Evolutionary conservation across 2,113 vertebrate genomes (phyloP), one percentile per base, ranked within the genome.

Genomic region (Girardinichthys multiradiatus): DNA sequence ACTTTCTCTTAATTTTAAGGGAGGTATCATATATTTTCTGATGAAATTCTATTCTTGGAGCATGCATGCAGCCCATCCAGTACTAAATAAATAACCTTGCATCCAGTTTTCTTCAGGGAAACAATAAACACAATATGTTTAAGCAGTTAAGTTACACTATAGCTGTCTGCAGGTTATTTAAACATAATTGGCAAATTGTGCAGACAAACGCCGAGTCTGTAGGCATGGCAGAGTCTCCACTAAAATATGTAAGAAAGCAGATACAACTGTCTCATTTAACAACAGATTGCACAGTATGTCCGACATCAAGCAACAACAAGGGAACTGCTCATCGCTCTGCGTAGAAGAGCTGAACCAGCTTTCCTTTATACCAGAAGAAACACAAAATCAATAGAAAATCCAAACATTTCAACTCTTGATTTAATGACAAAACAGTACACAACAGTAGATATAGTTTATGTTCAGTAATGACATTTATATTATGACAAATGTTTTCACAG

Each of bases 221-320:
- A 70, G 51, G 51, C 57, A 61, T 68, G 51, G 51, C 57, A 61
- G 24, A 24, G 59, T 76, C 33, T 70, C 68, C 74, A 71, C 33
- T 0, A 72, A 84, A 68, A 74, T 74, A 68, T 19, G 74, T 51
- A 66, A 75, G 66, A 66, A 5, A 66, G 87, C 81, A 73, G 74
- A 83, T 73, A 77, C 57, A 62, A 58, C 77, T 2, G 79, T 75
- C 67, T 77, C 72, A 33, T 89, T 78, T 74, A 82, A 64, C 70
- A 82, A 79, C 86, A 88, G 78, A 82, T 28, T 76, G 76, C 85
- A 84, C 79, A 70, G 73, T 68, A 86, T 72, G 83, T 80, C 76
- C 74, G 76, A 83, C 85, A 79, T 87, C 81, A 82, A 86, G 63
- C 81, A 79, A 84, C 77, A 61, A 72, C 64, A 14, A 85, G 63